Base-by-base conservation (phyloP, 2,797 vertebrate species). In the Gorsachius magnificus region DNA sequence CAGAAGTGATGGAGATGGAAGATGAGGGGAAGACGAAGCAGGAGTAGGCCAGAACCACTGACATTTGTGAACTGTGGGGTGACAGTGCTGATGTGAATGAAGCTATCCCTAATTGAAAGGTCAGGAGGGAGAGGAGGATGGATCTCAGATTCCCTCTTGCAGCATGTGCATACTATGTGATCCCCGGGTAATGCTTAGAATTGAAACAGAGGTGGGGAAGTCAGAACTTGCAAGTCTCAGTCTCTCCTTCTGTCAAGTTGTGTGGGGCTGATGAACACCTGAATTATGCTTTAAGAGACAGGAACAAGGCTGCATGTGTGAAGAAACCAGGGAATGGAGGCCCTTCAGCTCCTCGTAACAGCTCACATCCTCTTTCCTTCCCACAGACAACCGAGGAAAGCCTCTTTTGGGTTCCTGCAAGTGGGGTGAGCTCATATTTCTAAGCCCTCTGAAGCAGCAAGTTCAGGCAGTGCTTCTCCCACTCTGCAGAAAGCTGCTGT, bases 401-500 rank as follows among this genome's bases (percentile, higher is more conserved):
- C 22, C 51, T 74, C 38, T 72, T 57, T 57, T 89, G 71, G 22
- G 57, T 80, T 83, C 57, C 79, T 81, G 76, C 54, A 75, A 57
- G 70, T 53, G 61, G 46, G 33, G 33, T 74, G n/a, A 91, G 79
- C 66, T 94, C 20, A 6, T 50, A 16, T 48, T 70, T 95, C 48
- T 53, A 87, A 94, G 76, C 79, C 48, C 72, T 64, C 57, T 88
- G 84, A 70, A 92, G 82, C 14, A 89, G 45, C 60, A 92, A 94
- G 25, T 56, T 92, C 50, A 56, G 61, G 41, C n/a, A 53, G n/a
- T 48, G 22, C n/a, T 96, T 70, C 51, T 91, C 18, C 35, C 43
- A 51, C 64, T 65, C 79, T 84, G 36, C 79, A 68, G 77, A 72
- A 81, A 77, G 65, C 65, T 93, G 57, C 90, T 94, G 74, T 60